A percentile compares a stretch with the other conserved stretches of the same genome.
These are phyloP conservation scores for Bos indicus DNA, from an alignment of 2,113 vertebrate species.

Conservation along the genomic window DNA sequence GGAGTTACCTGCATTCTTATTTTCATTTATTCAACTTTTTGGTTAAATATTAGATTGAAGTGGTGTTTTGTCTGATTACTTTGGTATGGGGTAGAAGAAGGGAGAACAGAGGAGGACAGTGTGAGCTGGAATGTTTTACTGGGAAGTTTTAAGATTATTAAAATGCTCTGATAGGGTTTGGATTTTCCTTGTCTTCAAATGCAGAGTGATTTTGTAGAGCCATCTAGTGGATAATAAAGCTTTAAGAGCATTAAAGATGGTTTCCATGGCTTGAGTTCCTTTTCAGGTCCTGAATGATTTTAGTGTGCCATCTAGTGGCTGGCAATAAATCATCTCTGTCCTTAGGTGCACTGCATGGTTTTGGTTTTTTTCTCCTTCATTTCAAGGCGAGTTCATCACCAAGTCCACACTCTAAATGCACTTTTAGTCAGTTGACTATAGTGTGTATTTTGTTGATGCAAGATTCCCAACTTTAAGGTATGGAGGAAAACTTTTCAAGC, in stretches of 20 bases:
- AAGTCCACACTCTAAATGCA: not conserved
- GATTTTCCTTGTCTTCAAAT: not conserved
- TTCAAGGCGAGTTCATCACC: not conserved
- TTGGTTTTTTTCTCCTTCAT: not conserved
- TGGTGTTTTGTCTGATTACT: not conserved
- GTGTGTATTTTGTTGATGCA: not conserved
- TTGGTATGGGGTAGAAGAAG: not conserved
- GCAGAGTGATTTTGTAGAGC: slow-evolving; percentile 73
- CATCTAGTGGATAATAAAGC: slow-evolving; percentile 76
- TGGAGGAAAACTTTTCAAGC: not conserved
- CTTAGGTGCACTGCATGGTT: not conserved
- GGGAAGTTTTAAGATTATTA: not conserved
- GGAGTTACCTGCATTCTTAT: not conserved
- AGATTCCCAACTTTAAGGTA: not conserved
- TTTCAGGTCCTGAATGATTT: not conserved
- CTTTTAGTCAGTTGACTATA: not conserved
- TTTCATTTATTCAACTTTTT: not conserved
- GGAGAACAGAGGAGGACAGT: not conserved
- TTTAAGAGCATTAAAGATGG: not conserved
- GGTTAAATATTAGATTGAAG: not conserved
- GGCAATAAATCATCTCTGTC: not conserved
- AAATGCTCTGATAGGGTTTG: not conserved
- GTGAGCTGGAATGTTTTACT: not conserved
- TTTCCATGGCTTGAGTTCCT: not conserved
- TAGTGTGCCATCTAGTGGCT: slow-evolving; percentile 44